Evolutionary conservation across 2,888 invertebrate species (phyloP), one percentile per base, ranked within the genome.

Genomic region (Epinotia nisella): DNA sequence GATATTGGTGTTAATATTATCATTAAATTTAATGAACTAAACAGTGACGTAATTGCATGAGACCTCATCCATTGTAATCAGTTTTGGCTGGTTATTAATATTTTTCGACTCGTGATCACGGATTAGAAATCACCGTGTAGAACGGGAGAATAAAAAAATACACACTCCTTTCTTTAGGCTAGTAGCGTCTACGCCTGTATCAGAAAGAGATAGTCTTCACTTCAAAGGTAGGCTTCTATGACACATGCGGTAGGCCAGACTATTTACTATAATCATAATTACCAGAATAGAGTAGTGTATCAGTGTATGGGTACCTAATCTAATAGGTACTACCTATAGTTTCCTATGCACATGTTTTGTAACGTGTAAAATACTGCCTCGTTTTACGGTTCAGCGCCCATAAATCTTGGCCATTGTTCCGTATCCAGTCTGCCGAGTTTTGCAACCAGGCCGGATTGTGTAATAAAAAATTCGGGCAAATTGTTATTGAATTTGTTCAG

Each of bases 341-440:
- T 24, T 24, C 21, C 0, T 39, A 56, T 10, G 11, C 59, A 53
- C 55, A n/a, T 72, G 64, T 73, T 73, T 64, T 71, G 71, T 71
- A 69, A 71, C 60, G 60, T 69, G 49, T n/a, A 69, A 35, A 56
- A 53, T 41, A 65, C 51, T 56, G 39, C 66, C 66, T 58, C 58
- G 21, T 17, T 75, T 75, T 62, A 70, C 62, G 70, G 71, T 68
- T 67, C 58, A 58, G 55, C 61, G 41, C n/a, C 45, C 69, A 60
- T 75, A 74, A 65, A 72, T 64, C n/a, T 62, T 64, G 61, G 39
- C 17, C 15, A 68, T 68, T 68, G 72, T 73, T 68, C 39, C 49
- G 45, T 45, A 45, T 73, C 68, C 56, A 68, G 51, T 55, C 24
- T 21, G 21, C 17, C 61, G 24, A n/a, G 68, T 73, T 61, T 49